phyloP scores from a whole-genome alignment of 2,113 vertebrate genomes.

The Lates calcarifer region DNA sequence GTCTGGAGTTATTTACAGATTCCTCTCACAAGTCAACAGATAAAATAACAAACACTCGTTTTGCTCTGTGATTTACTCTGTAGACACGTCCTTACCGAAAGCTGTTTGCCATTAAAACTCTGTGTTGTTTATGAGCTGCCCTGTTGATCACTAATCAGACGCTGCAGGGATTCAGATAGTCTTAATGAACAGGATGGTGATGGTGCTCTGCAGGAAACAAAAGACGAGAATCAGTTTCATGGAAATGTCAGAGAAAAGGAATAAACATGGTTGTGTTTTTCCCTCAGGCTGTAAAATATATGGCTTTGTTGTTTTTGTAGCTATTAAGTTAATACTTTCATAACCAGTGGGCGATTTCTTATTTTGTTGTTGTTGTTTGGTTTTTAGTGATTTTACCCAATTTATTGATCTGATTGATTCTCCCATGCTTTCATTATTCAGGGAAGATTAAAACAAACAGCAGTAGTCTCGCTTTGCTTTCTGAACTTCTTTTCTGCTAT shows the following conservation, averaged over 20 bases:
- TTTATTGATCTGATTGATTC: too few species aligned
- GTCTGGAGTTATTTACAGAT: background rate
- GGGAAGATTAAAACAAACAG: background rate
- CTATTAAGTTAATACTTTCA: too few species aligned
- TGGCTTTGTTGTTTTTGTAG: too few species aligned
- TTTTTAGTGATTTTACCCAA: background rate
- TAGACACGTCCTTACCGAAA: too few species aligned
- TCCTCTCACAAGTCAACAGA: too few species aligned
- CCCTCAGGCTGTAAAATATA: too few species aligned
- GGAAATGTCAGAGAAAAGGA: too few species aligned
- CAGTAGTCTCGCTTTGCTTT: background rate
- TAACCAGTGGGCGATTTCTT: too few species aligned
- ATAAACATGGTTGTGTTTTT: too few species aligned
- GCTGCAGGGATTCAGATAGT: background rate
- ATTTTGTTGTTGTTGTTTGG: background rate
- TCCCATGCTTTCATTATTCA: background rate
- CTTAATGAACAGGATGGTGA: background rate
- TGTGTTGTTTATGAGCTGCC: background rate
- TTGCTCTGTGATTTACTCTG: too few species aligned
- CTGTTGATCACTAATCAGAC: background rate
- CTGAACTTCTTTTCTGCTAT: slow-evolving; percentile 4
- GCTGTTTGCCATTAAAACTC: background rate
- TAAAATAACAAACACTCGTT: too few species aligned
- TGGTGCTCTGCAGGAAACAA: background rate
- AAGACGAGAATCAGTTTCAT: background rate